Evolutionary conservation across 1,140 invertebrate species (phyloP), one percentile per base, ranked within the genome.

Genomic region (Chironomus striatipennis): DNA sequence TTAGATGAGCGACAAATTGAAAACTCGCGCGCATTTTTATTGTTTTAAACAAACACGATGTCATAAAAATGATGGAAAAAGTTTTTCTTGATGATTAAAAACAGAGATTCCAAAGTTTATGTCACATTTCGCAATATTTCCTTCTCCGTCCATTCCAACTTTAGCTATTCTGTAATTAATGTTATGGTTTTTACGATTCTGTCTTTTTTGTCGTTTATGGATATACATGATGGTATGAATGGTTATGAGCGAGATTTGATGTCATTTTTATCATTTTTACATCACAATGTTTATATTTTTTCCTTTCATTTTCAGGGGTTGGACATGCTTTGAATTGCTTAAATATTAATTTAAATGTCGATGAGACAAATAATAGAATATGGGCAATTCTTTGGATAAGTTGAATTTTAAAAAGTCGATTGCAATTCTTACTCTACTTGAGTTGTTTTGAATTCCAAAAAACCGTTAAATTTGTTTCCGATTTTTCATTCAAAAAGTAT

Each of bases 141-240:
- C 5, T 57, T 57, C 47, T 57, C 12, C n/a, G 8, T 57, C 47
- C 47, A 1, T 57, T 57, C 24, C 24, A 34, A 34, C 24, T 34
- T 34, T 34, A 34, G 24, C 24, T 34, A 34, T 70, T 70, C 8
- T 70, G 65, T 70, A 70, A 70, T 70, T 70, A 70, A 70, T 70
- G 65, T 70, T 70, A 70, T 70, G 65, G 65, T 70, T 21, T 70
- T 70, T 70, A 70, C 10, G 65, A 70, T 70, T 70, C 47, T 57
- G 10, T 57, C 12, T 12, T 15, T n/a, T 57, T n/a, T 57, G 47
- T 57, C 47, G 47, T 15, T 34, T 34, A 34, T 34, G 24, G 24
- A 34, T 34, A 34, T 34, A n/a, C 47, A 12, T 57, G 47, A 10
- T 57, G 47, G 10, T n/a, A 21, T 70, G n/a, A 18, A 70, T 70